Base-by-base conservation (phyloP, 2,888 invertebrate species). In the Dastarcus helophoroides region DNA sequence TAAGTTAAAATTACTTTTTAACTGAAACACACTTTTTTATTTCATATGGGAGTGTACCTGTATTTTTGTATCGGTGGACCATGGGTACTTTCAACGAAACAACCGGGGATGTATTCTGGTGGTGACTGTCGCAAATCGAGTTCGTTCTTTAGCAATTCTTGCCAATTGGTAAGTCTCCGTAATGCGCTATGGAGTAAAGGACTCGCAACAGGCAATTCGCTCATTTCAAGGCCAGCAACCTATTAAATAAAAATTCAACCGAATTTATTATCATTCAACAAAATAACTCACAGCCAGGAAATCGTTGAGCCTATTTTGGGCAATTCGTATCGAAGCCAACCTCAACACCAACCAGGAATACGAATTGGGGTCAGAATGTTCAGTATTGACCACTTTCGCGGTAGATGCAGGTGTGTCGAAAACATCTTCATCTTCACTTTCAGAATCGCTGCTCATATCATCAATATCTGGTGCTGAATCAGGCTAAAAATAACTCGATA, bases 261-360 rank as follows among this genome's bases (percentile, higher is more conserved):
- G n/a, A 6, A 17, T n/a, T 17, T 7, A 17, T 17, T 17, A 6
- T 7, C 6, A 17, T 17, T n/a, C 6, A n/a, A 7, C n/a, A n/a
- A 8, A 23, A 23, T 5, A 8, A 38, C 48, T 43, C 51, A 60
- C 60, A 9, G 50, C 49, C 27, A 97, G 68, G 64, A 98, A 94
- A 47, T 85, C 79, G 47, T 81, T 81, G 19, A 99, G 61, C 53
- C 90, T 85, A 39, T 74, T 70, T 44, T 86, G 81, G 29, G 88
- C 79, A 35, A 93, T 73, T 47, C 83, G 76, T 36, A 95, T 73
- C 32, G 89, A 78, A 3, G 94, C 86, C 48, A 91, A 72, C 40
- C 94, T 76, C 66, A 98, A 76, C 40, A 98, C 77, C 51, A 81
- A 76, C 98, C 98, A 99, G 29, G 93, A 88, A 60, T 91, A 94